phyloP scores from a whole-genome alignment of 2,888 invertebrate genomes.

The Diloba caeruleocephala region DNA sequence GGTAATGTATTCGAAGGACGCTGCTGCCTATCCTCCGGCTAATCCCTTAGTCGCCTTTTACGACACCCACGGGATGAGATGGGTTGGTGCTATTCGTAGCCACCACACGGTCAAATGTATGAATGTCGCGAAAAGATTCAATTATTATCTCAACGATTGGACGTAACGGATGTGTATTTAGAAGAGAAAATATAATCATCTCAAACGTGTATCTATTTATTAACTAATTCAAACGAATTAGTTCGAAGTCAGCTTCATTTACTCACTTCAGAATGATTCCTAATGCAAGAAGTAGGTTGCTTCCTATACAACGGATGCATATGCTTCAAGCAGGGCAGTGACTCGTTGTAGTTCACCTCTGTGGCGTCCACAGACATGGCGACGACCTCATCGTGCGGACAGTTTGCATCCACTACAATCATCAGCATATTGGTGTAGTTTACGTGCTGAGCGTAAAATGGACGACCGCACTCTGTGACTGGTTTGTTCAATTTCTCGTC shows the following conservation, averaged over 20 bases:
- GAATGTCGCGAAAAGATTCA: no score
- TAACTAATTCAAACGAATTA: neutral
- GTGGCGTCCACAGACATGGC: conserved; percentile 78
- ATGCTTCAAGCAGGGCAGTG: conserved; percentile 89
- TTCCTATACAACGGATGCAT: conserved; percentile 90
- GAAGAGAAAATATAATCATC: no score
- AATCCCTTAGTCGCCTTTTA: no score
- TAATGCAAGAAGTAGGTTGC: conserved; percentile 93
- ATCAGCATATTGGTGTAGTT: conserved; percentile 94
- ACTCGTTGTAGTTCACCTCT: conserved; percentile 89
- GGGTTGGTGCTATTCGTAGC: no score
- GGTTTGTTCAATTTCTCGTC: conserved; percentile 86
- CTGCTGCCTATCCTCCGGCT: no score
- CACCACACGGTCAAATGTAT: no score
- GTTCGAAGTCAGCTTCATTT: neutral
- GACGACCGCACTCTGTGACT: conserved; percentile 82
- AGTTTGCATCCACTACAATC: conserved; percentile 92
- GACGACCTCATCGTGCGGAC: conserved; percentile 85
- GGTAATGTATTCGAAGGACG: no score
- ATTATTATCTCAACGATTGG: no score
- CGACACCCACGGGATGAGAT: no score
- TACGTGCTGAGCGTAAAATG: conserved; percentile 93
- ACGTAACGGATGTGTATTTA: no score
- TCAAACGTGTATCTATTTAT: no score
- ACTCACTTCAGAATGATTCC: conserved; percentile 92